phyloP scores from a whole-genome alignment of 2,888 invertebrate species.

The Limnephilus rhombicus region DNA sequence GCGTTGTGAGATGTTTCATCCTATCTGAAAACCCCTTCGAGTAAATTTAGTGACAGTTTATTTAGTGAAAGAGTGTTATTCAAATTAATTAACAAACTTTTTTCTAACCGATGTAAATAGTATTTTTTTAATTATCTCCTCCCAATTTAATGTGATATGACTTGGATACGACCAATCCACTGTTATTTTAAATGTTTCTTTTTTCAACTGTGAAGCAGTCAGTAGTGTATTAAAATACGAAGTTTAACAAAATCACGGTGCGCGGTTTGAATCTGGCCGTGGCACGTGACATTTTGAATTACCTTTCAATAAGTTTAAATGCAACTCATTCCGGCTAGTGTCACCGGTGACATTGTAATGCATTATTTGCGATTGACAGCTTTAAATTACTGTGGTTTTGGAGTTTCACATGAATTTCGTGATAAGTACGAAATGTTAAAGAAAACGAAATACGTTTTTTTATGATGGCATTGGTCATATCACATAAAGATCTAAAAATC shows the following conservation, averaged over 20 bases:
- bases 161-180: neutral
- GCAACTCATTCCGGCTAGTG: conserved; percentile 10
- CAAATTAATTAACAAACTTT: too few relatives aligned
- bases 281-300: conserved; percentile 3
- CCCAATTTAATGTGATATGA: neutral
- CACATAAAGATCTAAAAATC: too few relatives aligned
- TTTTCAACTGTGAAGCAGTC: neutral
- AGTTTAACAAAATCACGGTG: neutral
- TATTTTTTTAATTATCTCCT: too few relatives aligned
- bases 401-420: neutral
- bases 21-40: neutral
- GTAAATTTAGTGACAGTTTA: too few relatives aligned
- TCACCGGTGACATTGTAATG: neutral
- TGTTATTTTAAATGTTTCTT: neutral
- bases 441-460: neutral
- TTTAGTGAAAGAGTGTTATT: too few relatives aligned
- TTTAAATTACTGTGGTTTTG: neutral
- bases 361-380: neutral
- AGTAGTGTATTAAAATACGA: neutral
- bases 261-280: neutral
- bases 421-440: neutral
- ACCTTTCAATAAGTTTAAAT: conserved; percentile 17
- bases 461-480: too few relatives aligned
- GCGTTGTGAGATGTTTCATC: too few relatives aligned
- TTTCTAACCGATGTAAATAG: too few relatives aligned